These are phyloP conservation scores for Perdita meconis DNA, from an alignment of 2,888 invertebrate genomes.

Conservation along the genomic window DNA sequence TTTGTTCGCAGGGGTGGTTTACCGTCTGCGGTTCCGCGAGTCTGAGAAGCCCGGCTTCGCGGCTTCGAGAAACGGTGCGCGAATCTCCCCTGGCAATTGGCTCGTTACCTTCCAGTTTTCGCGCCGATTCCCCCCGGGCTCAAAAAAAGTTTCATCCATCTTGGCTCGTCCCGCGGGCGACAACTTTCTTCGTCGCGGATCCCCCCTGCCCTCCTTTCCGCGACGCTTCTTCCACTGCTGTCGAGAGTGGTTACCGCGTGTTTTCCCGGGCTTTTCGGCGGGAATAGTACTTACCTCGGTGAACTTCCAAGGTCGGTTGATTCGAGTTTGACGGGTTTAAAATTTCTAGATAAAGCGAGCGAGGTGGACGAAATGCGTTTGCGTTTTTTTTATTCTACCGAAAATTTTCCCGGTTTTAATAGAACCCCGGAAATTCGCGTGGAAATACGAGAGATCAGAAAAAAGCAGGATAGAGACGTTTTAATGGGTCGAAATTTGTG, in stretches of 20 bases:
- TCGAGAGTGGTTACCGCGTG: too few species aligned
- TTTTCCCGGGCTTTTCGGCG: neutral
- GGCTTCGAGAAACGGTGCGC: conserved; percentile 27
- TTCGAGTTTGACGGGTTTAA: neutral
- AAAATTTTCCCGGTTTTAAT: too few species aligned
- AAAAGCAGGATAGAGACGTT: too few species aligned
- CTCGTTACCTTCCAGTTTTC: conserved; percentile 71
- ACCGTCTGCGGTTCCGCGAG: neutral
- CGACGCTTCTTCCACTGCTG: neutral
- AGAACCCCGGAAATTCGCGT: too few species aligned
- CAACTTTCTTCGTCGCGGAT: conserved; percentile 62
- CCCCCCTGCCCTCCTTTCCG: conserved; percentile 17
- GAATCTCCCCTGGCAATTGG: conserved; percentile 66
- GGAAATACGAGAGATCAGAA: too few species aligned
- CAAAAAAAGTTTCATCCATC: conserved; percentile 69
- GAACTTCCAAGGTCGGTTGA: neutral
- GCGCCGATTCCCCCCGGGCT: conserved; percentile 54
- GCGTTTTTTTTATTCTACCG: too few species aligned
- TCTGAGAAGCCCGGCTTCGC: neutral
- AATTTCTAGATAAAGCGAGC: too few species aligned
- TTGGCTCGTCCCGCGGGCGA: conserved; percentile 64
- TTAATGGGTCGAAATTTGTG: too few species aligned
- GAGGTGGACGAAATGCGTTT: too few species aligned
- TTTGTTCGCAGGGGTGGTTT: neutral
- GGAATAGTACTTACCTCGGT: too few species aligned